Evolutionary conservation across 1,140 invertebrate species (phyloP).

Genomic region (Sipha flava): DNA sequence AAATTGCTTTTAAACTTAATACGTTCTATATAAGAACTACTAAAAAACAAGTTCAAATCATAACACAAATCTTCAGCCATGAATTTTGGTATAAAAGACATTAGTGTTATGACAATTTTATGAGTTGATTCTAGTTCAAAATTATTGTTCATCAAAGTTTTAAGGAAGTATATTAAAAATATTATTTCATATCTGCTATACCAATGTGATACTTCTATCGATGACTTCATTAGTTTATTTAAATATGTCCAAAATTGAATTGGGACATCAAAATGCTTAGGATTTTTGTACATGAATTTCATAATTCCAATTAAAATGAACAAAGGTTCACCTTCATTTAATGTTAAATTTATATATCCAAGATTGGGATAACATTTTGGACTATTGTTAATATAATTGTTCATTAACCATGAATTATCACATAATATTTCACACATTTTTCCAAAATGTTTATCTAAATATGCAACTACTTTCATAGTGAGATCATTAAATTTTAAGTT

Average conservation of each 20-base stretch:
- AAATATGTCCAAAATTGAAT: slow-evolving; percentile 11
- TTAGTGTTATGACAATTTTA: background rate
- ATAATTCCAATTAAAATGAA: slow-evolving; percentile 21
- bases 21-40: background rate
- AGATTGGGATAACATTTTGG: slow-evolving; percentile 12
- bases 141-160: background rate
- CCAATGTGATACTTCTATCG: slow-evolving; percentile 11
- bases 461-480: background rate
- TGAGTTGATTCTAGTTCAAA: background rate
- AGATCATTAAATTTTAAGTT: slow-evolving; percentile 5
- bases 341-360: background rate
- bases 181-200: background rate
- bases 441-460: slow-evolving; percentile 12
- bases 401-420: slow-evolving; percentile 18
- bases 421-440: background rate
- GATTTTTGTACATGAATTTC: slow-evolving; percentile 3
- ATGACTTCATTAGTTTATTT: slow-evolving; percentile 1
- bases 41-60: background rate
- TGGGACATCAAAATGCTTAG: background rate
- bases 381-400: slow-evolving; percentile 16
- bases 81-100: slow-evolving; percentile 1
- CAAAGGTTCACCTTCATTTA: slow-evolving; percentile 3
- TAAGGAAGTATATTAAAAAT: background rate
- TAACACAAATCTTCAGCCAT: background rate
- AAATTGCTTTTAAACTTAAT: background rate